phyloP scores from a whole-genome alignment of 92 coral and sea anemone species.

The Umimayanthus chanpuru region DNA sequence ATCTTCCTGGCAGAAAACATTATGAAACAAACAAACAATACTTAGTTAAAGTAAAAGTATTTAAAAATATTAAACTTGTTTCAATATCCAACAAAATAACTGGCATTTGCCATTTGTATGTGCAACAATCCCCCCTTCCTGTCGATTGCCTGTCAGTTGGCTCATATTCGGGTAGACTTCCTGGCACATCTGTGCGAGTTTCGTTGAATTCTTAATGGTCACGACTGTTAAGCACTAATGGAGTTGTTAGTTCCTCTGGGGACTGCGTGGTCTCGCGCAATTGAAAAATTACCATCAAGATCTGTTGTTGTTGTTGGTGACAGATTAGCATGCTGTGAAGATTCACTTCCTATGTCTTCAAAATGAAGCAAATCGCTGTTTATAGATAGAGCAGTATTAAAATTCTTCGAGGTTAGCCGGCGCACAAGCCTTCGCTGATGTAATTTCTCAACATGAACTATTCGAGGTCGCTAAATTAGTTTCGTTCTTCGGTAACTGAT shows the following conservation, averaged over 20 bases:
- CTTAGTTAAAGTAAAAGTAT: no score
- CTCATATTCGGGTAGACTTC: constrained; percentile 24
- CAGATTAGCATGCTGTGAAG: no score
- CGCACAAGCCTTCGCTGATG: background rate
- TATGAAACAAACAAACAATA: no score
- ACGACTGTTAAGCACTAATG: background rate
- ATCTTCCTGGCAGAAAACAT: no score
- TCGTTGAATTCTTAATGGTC: background rate
- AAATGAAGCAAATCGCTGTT: background rate
- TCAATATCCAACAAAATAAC: no score
- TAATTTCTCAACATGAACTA: background rate
- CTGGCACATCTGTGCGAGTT: constrained; percentile 25
- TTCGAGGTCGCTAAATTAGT: background rate
- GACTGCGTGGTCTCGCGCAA: background rate
- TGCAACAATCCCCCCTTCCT: no score
- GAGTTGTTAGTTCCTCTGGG: background rate
- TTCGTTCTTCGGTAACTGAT: background rate
- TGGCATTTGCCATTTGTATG: no score
- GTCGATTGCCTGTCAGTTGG: constrained; percentile 8
- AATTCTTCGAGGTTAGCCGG: background rate
- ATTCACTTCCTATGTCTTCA: no score
- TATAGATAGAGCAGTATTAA: background rate
- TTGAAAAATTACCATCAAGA: constrained; percentile 5
- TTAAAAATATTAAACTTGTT: no score
- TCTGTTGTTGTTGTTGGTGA: background rate